Evolutionary conservation across 2,888 invertebrate genomes (phyloP).

Genomic region (Megaustenia siamemsis): DNA sequence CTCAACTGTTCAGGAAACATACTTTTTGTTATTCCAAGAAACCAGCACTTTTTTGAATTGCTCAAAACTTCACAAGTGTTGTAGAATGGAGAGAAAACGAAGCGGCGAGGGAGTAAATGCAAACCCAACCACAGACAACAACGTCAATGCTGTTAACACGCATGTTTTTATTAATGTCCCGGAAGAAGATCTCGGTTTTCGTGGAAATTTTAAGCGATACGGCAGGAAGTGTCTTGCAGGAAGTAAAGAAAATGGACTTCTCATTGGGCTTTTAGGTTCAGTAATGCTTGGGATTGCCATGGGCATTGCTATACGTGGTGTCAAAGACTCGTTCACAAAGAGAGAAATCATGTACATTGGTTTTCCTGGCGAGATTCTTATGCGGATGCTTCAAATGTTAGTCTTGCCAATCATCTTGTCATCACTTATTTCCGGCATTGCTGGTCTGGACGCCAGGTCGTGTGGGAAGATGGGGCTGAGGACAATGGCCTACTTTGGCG

Average conservation of each 20-base stretch:
- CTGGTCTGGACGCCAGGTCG: conserved; percentile 92
- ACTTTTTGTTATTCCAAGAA: too few species aligned
- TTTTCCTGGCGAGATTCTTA: conserved; percentile 95
- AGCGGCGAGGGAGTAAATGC: conserved; percentile 28
- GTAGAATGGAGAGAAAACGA: conserved; percentile 31
- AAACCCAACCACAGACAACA: conserved; percentile 41
- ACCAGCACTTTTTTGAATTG: too few species aligned
- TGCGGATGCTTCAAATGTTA: conserved; percentile 96
- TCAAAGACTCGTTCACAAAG: conserved; percentile 66
- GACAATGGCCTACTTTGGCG: conserved; percentile 93
- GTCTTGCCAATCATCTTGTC: conserved; percentile 92
- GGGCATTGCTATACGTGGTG: conserved; percentile 70
- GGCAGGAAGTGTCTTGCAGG: conserved; percentile 64
- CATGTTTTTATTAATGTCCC: conserved; percentile 67
- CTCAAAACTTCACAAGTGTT: not conserved
- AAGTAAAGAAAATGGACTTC: conserved; percentile 75
- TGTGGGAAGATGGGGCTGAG: conserved; percentile 92
- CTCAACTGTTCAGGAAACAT: not conserved
- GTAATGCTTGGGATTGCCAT: conserved; percentile 75
- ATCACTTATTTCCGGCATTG: conserved; percentile 92
- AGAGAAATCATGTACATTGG: conserved; percentile 95
- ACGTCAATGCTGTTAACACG: conserved; percentile 66
- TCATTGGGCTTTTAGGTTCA: conserved; percentile 74
- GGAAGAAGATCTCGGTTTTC: conserved; percentile 60
- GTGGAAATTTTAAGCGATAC: conserved; percentile 55